phyloP scores from a whole-genome alignment of 2,113 vertebrate species.

The Pomatostomus ruficeps region DNA sequence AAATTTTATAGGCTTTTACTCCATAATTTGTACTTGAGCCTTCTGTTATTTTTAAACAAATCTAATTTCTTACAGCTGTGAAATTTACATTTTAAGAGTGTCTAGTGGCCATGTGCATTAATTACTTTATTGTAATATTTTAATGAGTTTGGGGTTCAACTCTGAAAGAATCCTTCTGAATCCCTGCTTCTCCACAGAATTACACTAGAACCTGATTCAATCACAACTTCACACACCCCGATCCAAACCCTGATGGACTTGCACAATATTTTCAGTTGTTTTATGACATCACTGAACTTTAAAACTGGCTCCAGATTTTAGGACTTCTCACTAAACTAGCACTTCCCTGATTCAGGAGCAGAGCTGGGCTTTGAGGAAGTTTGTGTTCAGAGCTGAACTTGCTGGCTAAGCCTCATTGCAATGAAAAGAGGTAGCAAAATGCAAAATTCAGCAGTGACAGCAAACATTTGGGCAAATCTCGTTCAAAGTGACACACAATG shows the following conservation, averaged over 20 bases:
- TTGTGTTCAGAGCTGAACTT: not conserved
- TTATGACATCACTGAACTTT: not conserved
- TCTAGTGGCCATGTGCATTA: constrained; percentile 66
- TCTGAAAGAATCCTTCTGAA: constrained; percentile 45
- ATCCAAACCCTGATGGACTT: not conserved
- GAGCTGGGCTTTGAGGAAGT: not conserved
- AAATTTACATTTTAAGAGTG: constrained; percentile 71
- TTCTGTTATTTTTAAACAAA: constrained; percentile 72
- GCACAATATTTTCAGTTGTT: not conserved
- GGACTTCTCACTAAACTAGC: not conserved
- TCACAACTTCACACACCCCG: not conserved
- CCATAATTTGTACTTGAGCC: constrained; percentile 57
- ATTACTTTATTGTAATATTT: constrained; percentile 69
- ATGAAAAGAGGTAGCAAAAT: not conserved
- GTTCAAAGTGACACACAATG: not conserved
- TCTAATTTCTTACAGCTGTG: constrained; percentile 69
- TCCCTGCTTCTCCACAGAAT: constrained; percentile 51
- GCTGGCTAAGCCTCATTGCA: not conserved
- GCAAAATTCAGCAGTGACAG: not conserved
- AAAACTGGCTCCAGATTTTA: not conserved
- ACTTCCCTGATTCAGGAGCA: not conserved
- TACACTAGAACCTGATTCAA: constrained; percentile 14
- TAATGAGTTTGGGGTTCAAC: constrained; percentile 67
- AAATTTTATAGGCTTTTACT: constrained; percentile 65
- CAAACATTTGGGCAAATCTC: not conserved